Evolutionary conservation across 2,888 invertebrate species (phyloP).

Genomic region (Amphipyra berbera): DNA sequence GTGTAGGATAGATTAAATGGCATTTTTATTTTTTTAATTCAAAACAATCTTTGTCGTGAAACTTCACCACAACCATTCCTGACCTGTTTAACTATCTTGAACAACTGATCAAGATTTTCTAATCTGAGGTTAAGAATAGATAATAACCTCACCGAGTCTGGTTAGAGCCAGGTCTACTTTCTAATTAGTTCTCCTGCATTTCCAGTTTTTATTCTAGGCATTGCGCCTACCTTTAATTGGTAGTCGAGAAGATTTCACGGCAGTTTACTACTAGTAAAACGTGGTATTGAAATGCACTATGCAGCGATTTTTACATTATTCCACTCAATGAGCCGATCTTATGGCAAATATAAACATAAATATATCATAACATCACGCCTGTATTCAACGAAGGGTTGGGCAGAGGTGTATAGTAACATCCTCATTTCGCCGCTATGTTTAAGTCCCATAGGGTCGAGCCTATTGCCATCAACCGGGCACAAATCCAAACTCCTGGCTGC

Average conservation of each 20-base stretch:
- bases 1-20: no score
- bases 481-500: no score
- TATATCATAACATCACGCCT: no score
- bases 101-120: conserved; percentile 38
- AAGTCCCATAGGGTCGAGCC: no score
- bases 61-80: conserved; percentile 5
- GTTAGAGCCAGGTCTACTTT: conserved; percentile 36
- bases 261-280: conserved; percentile 5
- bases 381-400: no score
- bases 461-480: no score
- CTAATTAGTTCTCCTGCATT: conserved; percentile 17
- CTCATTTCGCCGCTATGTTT: no score
- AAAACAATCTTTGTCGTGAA: no score
- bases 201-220: conserved; percentile 35
- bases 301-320: background rate
- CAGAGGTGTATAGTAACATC: no score
- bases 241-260: background rate
- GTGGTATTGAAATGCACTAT: background rate
- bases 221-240: conserved; percentile 15
- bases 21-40: no score
- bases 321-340: no score
- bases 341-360: no score
- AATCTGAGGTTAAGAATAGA: conserved; percentile 4
- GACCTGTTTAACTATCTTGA: conserved; percentile 43
- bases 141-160: conserved; percentile 3